Base-by-base conservation (phyloP, 2,888 invertebrate species). In the Dendrolimus houi region DNA sequence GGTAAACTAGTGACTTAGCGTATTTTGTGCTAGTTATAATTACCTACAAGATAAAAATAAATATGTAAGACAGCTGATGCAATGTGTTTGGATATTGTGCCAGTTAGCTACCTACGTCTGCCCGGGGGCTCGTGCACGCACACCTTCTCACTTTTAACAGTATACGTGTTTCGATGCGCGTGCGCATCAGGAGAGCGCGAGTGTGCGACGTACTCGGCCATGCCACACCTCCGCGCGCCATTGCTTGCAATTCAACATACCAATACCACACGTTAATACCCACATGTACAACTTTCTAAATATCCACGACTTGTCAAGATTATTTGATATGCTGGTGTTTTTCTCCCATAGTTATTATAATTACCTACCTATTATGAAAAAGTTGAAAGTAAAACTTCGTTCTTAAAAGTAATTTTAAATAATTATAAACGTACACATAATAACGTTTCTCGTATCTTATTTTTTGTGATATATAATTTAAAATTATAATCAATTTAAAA, bases 191-290 rank as follows among this genome's bases (percentile, higher is more conserved):
- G 42, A 47, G 57, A n/a, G 14, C 42, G 12, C 54, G 57, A 57
- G 63, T 59, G 63, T 56, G 57, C 59, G 60, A 57, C 60, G 62
- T 62, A 64, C 29, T 47, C 12, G 47, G 47, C 47, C 47, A 47
- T 54, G 75, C 77, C 83, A 81, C 84, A 82, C 84, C 83, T 75
- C 81, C 81, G 63, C 65, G 56, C 62, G 70, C 64, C 56, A 60
- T 54, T 47, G 47, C 47, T 47, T 47, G 59, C 60, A 64, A 59
- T 55, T 55, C 12, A 13, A 54, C 52, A 10, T 42, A 55, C 58
- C 59, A 57, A 56, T 47, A 56, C 60, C 6, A 29, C 29, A 29
- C 29, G 29, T 29, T 6, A 29, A 29, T 29, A 29, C 29, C 29
- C 29, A 29, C 29, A 29, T 29, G 58, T 54, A 65, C 64, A 59